These are phyloP conservation scores for Caenorhabditis wallacei DNA, from an alignment of 2,888 invertebrate species.

Conservation along the genomic window DNA sequence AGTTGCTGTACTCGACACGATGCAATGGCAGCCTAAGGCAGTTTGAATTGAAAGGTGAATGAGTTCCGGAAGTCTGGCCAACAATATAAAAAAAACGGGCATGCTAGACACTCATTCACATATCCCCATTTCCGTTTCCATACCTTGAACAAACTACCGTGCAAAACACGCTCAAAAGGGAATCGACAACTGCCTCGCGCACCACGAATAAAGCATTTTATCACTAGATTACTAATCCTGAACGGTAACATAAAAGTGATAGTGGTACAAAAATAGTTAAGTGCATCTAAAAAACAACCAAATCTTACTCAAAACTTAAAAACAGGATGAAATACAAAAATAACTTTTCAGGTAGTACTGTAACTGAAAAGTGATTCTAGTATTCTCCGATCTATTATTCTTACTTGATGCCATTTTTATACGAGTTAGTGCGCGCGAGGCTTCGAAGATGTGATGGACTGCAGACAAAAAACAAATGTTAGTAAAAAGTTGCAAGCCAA, in stretches of 20 bases:
- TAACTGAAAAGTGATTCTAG: conserved; percentile 13
- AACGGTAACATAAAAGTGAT: conserved; percentile 25
- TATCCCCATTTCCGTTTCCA: conserved; percentile 53
- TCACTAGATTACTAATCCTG: conserved; percentile 3
- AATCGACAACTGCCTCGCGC: conserved; percentile 62
- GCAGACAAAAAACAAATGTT: conserved; percentile 68
- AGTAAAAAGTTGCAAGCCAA: conserved; percentile 54
- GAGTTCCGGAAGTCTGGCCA: conserved; percentile 50
- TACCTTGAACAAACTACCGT: conserved; percentile 54
- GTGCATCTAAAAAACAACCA: too few relatives aligned
- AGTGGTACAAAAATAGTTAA: too few relatives aligned
- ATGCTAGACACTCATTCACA: conserved; percentile 47
- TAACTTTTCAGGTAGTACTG: too few relatives aligned
- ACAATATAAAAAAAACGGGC: conserved; percentile 36
- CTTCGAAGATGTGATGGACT: conserved; percentile 82
- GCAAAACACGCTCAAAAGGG: conserved; percentile 55
- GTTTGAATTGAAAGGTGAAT: conserved; percentile 21
- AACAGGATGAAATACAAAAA: background rate
- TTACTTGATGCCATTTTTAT: conserved; percentile 82
- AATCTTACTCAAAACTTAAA: background rate
- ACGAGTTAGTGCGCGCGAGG: conserved; percentile 81
- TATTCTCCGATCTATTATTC: conserved; percentile 48
- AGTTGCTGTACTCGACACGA: conserved; percentile 78
- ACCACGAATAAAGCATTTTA: conserved; percentile 59
- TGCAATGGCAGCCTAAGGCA: conserved; percentile 78